A percentile compares a stretch with the other conserved stretches of the same genome.
These are phyloP conservation scores for Halcyon badia DNA, from an alignment of 2,797 vertebrate genomes.

Conservation along the genomic window DNA sequence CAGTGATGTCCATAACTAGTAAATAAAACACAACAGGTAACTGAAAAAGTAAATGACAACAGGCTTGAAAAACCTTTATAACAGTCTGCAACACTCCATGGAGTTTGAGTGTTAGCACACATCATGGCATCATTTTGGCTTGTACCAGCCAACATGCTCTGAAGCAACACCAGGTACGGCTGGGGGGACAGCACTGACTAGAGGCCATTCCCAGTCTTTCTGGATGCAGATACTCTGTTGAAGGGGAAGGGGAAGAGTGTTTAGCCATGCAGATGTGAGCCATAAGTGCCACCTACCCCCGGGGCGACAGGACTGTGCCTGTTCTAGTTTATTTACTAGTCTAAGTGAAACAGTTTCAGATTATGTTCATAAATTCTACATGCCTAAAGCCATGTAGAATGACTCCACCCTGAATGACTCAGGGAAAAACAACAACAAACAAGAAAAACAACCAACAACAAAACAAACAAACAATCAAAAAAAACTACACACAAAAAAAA, in stretches of 20 bases:
- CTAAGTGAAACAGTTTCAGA: background rate
- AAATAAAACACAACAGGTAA: background rate
- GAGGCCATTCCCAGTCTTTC: background rate
- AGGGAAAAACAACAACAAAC: background rate
- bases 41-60: background rate
- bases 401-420: background rate
- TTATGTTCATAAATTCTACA: background rate
- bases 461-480: background rate
- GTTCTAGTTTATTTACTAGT: background rate
- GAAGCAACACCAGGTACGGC: background rate
- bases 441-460: background rate
- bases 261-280: background rate
- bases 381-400: background rate
- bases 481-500: background rate
- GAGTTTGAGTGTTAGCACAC: background rate
- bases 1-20: background rate
- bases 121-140: background rate
- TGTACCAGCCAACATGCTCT: background rate
- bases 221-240: background rate
- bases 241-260: background rate
- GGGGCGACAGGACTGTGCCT: background rate
- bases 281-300: background rate
- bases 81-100: accelerated
- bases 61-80: background rate
- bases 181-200: background rate